Base-by-base conservation (phyloP, 1,140 invertebrate genomes). In the Meteorus sp. region DNA sequence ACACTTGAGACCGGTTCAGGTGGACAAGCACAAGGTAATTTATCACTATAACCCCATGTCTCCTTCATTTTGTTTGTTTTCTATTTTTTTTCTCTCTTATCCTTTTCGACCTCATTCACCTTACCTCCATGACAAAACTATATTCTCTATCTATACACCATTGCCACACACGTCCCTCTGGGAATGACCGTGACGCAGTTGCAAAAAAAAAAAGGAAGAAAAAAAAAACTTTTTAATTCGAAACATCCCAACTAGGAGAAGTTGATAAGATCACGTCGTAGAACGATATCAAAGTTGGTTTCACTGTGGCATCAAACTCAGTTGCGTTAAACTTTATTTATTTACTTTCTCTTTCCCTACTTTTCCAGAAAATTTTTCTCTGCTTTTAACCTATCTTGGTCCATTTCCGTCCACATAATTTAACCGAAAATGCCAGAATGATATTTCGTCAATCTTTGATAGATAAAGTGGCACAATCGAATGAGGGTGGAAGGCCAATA, bases 11-110 rank as follows among this genome's bases (percentile, higher is more conserved):
- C 87, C 89, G 41, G 81, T 97, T 62, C 87, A 92, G 69, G 86
- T 97, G 66, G 94, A 96, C 80, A 94, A 94, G 78, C 88, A 92
- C 79, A 91, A 90, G 86, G 94, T 97, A 84, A 76, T 69, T 62
- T 68, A 65, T 64, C 59, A 57, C 59, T 5, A 33, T 19, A 48
- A 33, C 17, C 27, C 7, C 22, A 53, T 17, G 20, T 31, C 9
- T 27, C 29, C 6, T 17, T 17, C 4, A 19, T 45, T 5, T 31
- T 31, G 19, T 19, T 31, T 19, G 3, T 51, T 51, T 15, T 11
- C 4, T 11, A 7, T 39, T 33, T 33, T 9, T 31, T 15, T 6
- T 33, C 47, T 15, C 47, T 23, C 19, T 31, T 4, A 33, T 31
- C 29, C n/a, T n/a, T n/a, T n/a, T n/a, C n/a, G n/a, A n/a, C n/a